Evolutionary conservation across 2,797 vertebrate genomes (phyloP).

Genomic region (Octomys mimax): DNA sequence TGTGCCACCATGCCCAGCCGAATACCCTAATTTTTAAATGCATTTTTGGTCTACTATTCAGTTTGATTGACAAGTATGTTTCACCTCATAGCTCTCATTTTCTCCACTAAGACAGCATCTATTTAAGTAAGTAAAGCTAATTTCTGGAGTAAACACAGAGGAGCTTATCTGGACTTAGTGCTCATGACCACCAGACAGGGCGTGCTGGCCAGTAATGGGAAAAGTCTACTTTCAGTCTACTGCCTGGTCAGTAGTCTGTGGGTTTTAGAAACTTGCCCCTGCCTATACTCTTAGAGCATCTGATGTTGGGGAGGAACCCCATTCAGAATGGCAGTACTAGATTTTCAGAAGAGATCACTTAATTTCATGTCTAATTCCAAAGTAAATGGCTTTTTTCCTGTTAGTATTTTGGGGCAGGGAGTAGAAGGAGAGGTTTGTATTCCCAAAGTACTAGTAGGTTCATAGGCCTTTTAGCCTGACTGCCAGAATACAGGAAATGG

Average conservation of each 20-base stretch:
- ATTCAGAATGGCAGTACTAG: not conserved
- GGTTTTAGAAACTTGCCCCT: not conserved
- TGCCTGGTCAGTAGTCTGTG: not conserved
- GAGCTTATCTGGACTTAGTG: not conserved
- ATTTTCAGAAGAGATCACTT: not conserved
- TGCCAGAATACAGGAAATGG: not conserved
- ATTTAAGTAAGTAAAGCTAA: slow-evolving; percentile 21
- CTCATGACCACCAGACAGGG: not conserved
- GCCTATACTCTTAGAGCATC: not conserved
- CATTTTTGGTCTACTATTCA: slow-evolving; percentile 48
- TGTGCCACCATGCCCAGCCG: too few relatives aligned
- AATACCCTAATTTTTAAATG: slow-evolving; percentile 28
- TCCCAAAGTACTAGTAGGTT: not conserved
- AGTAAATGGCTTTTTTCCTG: not conserved
- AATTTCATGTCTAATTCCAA: not conserved
- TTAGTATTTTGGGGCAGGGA: not conserved
- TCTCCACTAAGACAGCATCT: slow-evolving; percentile 18
- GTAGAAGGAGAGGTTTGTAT: not conserved
- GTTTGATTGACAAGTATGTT: slow-evolving; percentile 23
- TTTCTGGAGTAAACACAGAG: not conserved
- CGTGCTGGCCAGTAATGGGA: not conserved
- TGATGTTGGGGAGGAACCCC: not conserved
- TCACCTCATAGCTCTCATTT: slow-evolving; percentile 4
- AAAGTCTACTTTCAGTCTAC: not conserved
- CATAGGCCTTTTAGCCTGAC: not conserved